Percentiles rank a stretch among this genome's conserved stretches.
phyloP scores from a whole-genome alignment of 92 coral and sea anemone genomes.

The Ricordea florida region DNA sequence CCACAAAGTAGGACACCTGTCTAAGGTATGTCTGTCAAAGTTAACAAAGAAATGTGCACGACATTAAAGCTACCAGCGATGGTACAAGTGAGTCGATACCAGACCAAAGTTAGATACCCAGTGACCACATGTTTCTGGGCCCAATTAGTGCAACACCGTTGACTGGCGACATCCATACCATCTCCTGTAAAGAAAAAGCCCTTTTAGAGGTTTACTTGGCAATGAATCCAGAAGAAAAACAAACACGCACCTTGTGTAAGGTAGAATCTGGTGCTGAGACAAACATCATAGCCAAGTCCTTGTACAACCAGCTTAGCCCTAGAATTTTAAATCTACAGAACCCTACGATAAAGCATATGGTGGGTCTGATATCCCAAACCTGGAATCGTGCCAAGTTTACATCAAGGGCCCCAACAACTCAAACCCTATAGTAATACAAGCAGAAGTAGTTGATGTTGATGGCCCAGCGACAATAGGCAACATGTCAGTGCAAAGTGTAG shows the following conservation, averaged over 20 bases:
- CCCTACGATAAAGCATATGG: constrained; percentile 12
- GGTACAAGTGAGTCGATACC: not conserved
- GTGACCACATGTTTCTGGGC: constrained; percentile 35
- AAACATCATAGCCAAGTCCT: constrained; percentile 43
- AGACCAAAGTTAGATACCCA: not conserved
- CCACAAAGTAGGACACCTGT: constrained; percentile 50
- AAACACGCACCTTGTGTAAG: constrained; percentile 18
- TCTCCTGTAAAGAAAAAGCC: constrained; percentile 47
- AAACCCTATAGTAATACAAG: no score
- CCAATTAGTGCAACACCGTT: constrained; percentile 38
- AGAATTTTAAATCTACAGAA: constrained; percentile 3
- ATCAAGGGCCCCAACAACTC: not conserved
- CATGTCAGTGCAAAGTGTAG: constrained; percentile 51
- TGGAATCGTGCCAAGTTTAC: not conserved
- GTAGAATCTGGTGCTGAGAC: constrained; percentile 58
- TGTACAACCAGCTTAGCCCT: constrained; percentile 42
- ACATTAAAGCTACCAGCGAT: constrained; percentile 12
- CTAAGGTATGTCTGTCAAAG: constrained; percentile 38
- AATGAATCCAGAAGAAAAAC: constrained; percentile 3
- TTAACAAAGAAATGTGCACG: constrained; percentile 15
- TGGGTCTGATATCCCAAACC: not conserved
- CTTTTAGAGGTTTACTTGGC: constrained; percentile 9
- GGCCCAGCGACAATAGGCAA: no score
- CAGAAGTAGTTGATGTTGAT: no score
- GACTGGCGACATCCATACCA: not conserved